Base-by-base conservation (phyloP, 2,113 vertebrate species). In the Halcyon malimbica region DNA sequence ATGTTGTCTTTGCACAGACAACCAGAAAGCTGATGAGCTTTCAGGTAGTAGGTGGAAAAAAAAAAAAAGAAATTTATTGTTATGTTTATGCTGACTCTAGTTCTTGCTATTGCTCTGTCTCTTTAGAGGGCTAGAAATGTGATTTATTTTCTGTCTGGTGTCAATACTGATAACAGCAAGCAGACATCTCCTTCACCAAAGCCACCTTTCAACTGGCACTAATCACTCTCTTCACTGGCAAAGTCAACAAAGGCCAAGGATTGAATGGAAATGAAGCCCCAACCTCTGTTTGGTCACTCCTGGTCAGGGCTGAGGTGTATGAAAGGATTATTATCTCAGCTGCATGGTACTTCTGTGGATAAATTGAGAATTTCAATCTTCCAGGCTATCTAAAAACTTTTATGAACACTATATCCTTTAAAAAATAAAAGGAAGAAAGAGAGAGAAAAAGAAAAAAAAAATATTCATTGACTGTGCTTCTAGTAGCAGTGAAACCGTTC, bases 291-390 rank as follows among this genome's bases (percentile, higher is more conserved):
- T 94, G 74, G 76, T 89, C 82, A 67, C 25, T 92, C 67, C 67
- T 89, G 83, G 76, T 92, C 90, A 37, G 44, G 92, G 76, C 35
- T 96, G 79, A 93, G 33, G 82, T 90, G 90, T 80, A 80, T 39
- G 60, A 84, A 89, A 80, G 33, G 90, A 93, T 95, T 97, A 96
- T 96, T 92, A 77, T 68, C 14, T 92, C 65, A 71, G 74, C 54
- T 73, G 37, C 44, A 71, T 44, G 18, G 24, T 85, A 56, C 63
- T 80, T 78, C 64, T 67, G 50, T 2, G 9, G 82, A 84, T 94
- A 97, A 92, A 96, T 51, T 94, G 70, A 94, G 92, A 80, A 94
- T 90, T 96, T 96, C 92, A 95, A 53, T 96, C 89, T 93, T 90
- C 87, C 3, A 3, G 25, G 54, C 57, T 97, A 68, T 81, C 69